These are phyloP conservation scores for Bellardia pandia DNA, from an alignment of 2,888 invertebrate genomes.

Conservation along the genomic window DNA sequence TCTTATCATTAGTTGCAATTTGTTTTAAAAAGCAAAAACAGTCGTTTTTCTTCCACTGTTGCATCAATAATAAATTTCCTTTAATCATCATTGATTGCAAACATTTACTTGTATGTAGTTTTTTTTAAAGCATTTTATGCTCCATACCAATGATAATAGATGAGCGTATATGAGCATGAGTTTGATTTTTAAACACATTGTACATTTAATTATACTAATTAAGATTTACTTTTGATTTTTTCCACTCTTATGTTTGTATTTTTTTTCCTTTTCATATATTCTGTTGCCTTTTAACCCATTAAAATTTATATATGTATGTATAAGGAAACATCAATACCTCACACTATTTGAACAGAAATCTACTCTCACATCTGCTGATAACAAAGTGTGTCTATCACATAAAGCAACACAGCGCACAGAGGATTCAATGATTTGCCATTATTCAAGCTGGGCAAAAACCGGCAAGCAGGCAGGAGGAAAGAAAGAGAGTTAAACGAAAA, in stretches of 20 bases:
- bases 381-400: slow-evolving; percentile 4
- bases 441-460: not conserved
- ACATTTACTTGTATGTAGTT: not conserved
- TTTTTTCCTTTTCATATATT: not conserved
- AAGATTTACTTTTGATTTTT: slow-evolving; percentile 66
- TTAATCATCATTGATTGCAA: slow-evolving; percentile 12
- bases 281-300: slow-evolving; percentile 38
- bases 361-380: not conserved
- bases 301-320: slow-evolving; percentile 37
- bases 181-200: slow-evolving; percentile 61
- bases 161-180: slow-evolving; percentile 13
- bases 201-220: slow-evolving; percentile 70
- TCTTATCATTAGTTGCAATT: no score
- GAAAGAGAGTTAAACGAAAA: slow-evolving; percentile 33
- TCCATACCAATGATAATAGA: not conserved
- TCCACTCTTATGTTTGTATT: not conserved
- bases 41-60: not conserved
- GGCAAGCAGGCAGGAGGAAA: not conserved
- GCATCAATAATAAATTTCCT: not conserved
- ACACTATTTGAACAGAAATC: not conserved
- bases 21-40: no score
- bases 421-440: slow-evolving; percentile 21
- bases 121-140: not conserved
- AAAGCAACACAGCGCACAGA: not conserved
- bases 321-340: slow-evolving; percentile 23